A percentile compares a stretch with the other conserved stretches of the same genome.
phyloP scores from a whole-genome alignment of 1,140 invertebrate genomes.

The Parapsyche elsis region DNA sequence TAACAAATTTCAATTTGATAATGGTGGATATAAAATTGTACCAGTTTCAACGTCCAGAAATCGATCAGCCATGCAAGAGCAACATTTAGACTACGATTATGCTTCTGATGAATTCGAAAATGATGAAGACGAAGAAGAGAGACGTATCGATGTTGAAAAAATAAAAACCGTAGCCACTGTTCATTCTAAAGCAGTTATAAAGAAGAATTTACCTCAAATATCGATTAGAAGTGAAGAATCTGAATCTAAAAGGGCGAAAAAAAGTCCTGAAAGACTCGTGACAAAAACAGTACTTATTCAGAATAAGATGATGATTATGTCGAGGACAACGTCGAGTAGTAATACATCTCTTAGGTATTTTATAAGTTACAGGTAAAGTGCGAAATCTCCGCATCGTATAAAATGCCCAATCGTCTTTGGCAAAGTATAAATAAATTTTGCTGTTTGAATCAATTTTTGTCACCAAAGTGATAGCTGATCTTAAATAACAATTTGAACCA shows the following conservation, averaged over 20 bases:
- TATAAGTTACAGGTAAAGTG: too few species aligned
- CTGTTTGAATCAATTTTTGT: too few species aligned
- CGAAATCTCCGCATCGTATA: too few species aligned
- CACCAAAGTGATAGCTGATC: too few species aligned
- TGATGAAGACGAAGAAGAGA: conserved; percentile 8
- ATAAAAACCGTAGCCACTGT: conserved; percentile 8
- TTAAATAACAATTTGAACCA: too few species aligned
- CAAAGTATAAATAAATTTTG: too few species aligned
- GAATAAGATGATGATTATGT: neutral
- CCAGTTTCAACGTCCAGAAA: conserved; percentile 48
- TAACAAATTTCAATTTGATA: neutral
- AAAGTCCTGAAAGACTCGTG: neutral
- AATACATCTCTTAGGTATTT: conserved; percentile 6
- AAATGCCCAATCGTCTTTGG: too few species aligned
- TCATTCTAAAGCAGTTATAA: neutral
- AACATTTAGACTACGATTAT: conserved; percentile 51
- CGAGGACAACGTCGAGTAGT: conserved; percentile 11
- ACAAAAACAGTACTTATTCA: neutral
- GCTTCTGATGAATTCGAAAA: conserved; percentile 60
- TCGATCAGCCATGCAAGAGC: conserved; percentile 56
- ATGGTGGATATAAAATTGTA: conserved; percentile 46
- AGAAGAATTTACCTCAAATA: neutral
- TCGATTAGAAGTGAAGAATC: neutral
- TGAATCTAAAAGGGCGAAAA: neutral
- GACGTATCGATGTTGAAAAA: neutral